Percentiles rank a stretch among this genome's conserved stretches.
Conservation (phyloP, 2,888 invertebrate genomes). For the Rhingia rostrata region DNA sequence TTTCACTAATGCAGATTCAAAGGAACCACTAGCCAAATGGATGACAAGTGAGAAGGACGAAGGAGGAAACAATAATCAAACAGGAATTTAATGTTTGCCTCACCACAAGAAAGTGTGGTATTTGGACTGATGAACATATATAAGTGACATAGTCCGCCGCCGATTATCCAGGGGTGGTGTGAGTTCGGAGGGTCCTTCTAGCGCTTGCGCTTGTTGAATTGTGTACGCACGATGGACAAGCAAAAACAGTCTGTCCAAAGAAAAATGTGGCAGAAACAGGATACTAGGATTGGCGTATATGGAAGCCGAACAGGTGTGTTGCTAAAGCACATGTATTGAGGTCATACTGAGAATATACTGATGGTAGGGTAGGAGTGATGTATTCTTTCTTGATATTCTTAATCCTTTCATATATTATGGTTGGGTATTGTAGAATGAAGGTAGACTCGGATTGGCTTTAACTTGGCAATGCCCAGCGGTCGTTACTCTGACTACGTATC, state of each 20-base stretch:
- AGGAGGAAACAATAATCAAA: conserved; percentile 40
- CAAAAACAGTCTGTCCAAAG: conserved; percentile 23
- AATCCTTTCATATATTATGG: too few relatives aligned
- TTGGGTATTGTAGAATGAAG: too few relatives aligned
- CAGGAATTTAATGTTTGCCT: conserved; percentile 46
- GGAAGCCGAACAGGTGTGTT: too few relatives aligned
- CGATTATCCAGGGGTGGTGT: background rate
- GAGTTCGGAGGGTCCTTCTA: background rate
- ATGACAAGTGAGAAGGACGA: background rate
- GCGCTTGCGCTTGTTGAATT: conserved; percentile 59
- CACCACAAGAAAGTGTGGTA: conserved; percentile 48
- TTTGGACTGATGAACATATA: conserved; percentile 23
- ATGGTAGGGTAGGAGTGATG: too few relatives aligned
- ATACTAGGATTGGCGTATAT: too few relatives aligned
- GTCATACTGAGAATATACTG: too few relatives aligned
- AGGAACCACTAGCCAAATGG: conserved; percentile 10
- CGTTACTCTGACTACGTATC: too few relatives aligned
- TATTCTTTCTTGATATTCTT: too few relatives aligned
- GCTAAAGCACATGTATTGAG: too few relatives aligned
- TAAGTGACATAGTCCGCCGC: conserved; percentile 26
- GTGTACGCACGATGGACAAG: conserved; percentile 32
- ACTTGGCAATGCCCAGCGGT: too few relatives aligned
- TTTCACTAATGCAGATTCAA: conserved; percentile 11
- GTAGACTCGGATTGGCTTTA: too few relatives aligned
- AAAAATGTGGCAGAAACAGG: background rate